Evolutionary conservation across 2,888 invertebrate species (phyloP), one percentile per base, ranked within the genome.

Genomic region (Matsumyia berberina): DNA sequence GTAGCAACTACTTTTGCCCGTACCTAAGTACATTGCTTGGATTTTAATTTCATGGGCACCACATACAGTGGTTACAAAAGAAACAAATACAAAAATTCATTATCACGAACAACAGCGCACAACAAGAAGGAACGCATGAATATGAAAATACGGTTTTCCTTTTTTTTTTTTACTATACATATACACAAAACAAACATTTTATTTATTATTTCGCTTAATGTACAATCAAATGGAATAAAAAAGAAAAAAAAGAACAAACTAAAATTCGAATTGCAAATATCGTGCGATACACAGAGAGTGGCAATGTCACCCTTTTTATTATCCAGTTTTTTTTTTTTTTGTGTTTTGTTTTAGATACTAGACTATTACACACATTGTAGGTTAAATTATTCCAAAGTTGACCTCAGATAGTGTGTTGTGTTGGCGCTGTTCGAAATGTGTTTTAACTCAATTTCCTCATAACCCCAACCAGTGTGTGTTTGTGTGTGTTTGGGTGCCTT

Each of bases 201-300:
- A 82, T 78, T 83, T 83, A 83, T 83, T 82, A 82, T 81, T 81
- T 81, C 51, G 77, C 72, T 78, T 79, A 83, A 83, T 83, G 83
- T 83, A 78, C 67, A 83, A 79, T 72, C 72, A 79, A 77, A 77
- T 77, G 49, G 60, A 70, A 39, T 31, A 49, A 8, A 44, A 17
- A 49, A 51, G 29, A 53, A 46, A 53, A 57, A 73, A 49, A 67
- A 15, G n/a, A 29, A 72, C 17, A 17, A 67, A 64, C 60, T 55
- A 53, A 72, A 83, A 83, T 83, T 79, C 83, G 83, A 83, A 83
- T 83, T 83, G 83, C 83, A 79, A 83, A 83, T 83, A 64, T 58
- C 19, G 62, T 60, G 67, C 64, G 62, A 78, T 73, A 78, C 35
- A 58, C 46, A 4, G 9, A n/a, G 11, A 64, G 19, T 62, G 57